Percentiles rank a stretch among this genome's conserved stretches.
Evolutionary conservation across 2,113 vertebrate species (phyloP).

Genomic region (Erythrolamprus reginae): DNA sequence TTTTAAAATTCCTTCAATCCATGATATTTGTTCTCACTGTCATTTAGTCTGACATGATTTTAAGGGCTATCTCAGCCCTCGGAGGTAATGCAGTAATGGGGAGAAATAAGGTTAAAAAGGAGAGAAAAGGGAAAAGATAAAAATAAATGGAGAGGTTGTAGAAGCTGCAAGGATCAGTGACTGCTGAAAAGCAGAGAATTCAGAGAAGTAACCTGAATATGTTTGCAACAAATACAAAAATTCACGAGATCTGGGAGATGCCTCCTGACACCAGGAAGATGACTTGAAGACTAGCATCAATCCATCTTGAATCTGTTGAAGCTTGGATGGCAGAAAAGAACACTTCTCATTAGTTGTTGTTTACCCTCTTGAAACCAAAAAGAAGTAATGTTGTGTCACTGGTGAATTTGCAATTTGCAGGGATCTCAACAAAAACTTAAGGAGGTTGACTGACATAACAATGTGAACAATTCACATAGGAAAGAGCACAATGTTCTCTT

Average conservation of each 20-base stretch:
- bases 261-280: not conserved
- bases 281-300: not conserved
- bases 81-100: not conserved
- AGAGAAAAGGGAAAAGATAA: not conserved
- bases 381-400: not conserved
- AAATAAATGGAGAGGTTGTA: not conserved
- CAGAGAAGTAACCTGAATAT: not conserved
- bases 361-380: not conserved
- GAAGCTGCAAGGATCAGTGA: not conserved
- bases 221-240: not conserved
- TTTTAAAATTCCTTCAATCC: not conserved
- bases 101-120: constrained; percentile 17
- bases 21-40: not conserved
- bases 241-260: not conserved
- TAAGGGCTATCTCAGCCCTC: not conserved
- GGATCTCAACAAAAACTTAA: not conserved
- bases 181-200: not conserved
- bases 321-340: not conserved
- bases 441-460: not conserved
- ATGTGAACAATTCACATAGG: not conserved
- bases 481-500: not conserved
- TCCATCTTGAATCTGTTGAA: not conserved
- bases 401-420: not conserved
- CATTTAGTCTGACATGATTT: not conserved
- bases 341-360: not conserved